phyloP scores from a whole-genome alignment of 2,113 vertebrate species.

The Sylvia atricapilla region DNA sequence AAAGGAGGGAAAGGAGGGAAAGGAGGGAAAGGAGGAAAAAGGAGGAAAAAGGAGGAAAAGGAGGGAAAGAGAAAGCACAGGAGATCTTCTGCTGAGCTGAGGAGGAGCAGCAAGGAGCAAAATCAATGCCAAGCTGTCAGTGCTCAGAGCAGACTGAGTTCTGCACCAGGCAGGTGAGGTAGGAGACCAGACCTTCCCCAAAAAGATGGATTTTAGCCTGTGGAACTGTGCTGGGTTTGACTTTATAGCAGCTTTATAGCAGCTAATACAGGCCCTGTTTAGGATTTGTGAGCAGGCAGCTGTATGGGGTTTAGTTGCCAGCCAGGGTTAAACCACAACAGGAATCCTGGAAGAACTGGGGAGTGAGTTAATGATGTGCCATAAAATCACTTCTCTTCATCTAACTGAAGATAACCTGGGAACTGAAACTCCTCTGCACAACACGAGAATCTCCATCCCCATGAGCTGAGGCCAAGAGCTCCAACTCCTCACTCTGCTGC shows the following conservation, averaged over 20 bases:
- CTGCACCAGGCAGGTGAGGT: background rate
- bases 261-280: fast-evolving
- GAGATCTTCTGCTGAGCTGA: background rate
- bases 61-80: background rate
- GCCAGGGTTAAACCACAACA: background rate
- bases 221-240: background rate
- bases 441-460: fast-evolving
- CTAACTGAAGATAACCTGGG: background rate
- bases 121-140: background rate
- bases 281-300: background rate
- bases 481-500: fast-evolving
- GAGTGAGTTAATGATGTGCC: background rate
- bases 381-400: background rate
- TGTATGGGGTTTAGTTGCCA: fast-evolving
- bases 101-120: background rate
- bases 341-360: fast-evolving
- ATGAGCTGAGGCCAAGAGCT: background rate
- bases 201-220: background rate
- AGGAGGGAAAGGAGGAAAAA: no score
- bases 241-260: fast-evolving
- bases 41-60: no score
- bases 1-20: no score
- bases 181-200: background rate
- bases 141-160: background rate
- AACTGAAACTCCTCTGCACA: background rate